Conservation (phyloP, 2,797 vertebrate species). For the Hydrophis major region DNA sequence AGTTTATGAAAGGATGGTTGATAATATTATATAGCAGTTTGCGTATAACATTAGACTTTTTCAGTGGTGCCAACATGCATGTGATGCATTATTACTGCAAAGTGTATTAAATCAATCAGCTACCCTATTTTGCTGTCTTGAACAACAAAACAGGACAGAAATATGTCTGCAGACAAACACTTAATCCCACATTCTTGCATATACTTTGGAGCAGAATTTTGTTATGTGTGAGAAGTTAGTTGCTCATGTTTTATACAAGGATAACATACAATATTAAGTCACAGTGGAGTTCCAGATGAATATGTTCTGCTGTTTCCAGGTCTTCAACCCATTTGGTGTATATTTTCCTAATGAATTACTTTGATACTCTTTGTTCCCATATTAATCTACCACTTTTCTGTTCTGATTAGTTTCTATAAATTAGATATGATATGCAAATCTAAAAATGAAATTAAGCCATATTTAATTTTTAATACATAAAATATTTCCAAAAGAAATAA, state of each 20-base stretch:
- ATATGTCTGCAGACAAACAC: neutral
- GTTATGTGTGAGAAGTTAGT: neutral
- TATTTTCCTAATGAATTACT: neutral
- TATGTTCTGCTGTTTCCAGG: neutral
- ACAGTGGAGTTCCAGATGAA: neutral
- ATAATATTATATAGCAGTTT: neutral
- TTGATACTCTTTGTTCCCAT: neutral
- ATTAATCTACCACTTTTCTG: neutral
- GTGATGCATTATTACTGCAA: neutral
- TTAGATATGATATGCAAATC: neutral
- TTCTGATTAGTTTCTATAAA: neutral
- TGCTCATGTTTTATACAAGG: neutral
- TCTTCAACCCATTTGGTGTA: neutral
- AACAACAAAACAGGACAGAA: neutral
- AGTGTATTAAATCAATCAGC: neutral
- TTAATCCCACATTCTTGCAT: neutral
- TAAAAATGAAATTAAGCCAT: neutral
- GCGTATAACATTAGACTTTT: neutral
- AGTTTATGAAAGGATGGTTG: neutral
- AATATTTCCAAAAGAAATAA: neutral
- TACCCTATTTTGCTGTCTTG: neutral
- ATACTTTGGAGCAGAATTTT: neutral
- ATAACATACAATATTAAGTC: neutral
- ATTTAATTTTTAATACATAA: neutral
- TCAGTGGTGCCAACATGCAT: neutral